Conservation (phyloP, 2,797 vertebrate species). For the Lagodon rhomboides region DNA sequence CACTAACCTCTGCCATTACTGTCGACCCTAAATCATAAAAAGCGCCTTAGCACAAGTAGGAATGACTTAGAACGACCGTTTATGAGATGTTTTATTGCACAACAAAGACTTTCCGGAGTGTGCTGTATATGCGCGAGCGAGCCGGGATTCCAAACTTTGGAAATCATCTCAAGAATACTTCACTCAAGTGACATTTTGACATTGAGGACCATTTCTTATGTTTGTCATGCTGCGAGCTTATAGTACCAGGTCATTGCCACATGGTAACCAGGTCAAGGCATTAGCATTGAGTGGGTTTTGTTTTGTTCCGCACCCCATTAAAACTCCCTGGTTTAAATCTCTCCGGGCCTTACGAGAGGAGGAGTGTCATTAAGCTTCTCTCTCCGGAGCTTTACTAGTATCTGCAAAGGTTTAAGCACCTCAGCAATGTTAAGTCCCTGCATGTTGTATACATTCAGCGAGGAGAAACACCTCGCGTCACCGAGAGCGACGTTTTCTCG, state of each 20-base stretch:
- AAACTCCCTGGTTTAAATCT: conserved; percentile 56
- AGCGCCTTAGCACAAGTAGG: background rate
- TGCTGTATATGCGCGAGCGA: background rate
- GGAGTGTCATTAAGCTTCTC: conserved; percentile 46
- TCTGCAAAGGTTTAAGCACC: conserved; percentile 57
- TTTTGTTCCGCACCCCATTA: conserved; percentile 47
- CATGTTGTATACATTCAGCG: conserved; percentile 15
- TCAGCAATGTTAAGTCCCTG: conserved; percentile 64
- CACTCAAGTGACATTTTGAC: background rate
- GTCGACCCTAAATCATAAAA: conserved; percentile 11
- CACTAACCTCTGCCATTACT: background rate
- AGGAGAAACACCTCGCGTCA: conserved; percentile 28
- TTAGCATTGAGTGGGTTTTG: conserved; percentile 50
- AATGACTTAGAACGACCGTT: background rate
- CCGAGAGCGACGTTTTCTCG: conserved; percentile 9
- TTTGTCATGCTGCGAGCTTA: conserved; percentile 25
- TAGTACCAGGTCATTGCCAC: conserved; percentile 31
- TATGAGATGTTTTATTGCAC: background rate
- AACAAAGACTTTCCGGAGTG: background rate
- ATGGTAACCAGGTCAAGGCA: conserved; percentile 35
- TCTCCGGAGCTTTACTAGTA: conserved; percentile 41
- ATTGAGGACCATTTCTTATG: conserved; percentile 2
- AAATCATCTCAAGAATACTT: background rate
- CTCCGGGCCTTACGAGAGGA: conserved; percentile 26
- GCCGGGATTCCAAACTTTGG: background rate